Evolutionary conservation across 2,113 vertebrate genomes (phyloP), one percentile per base, ranked within the genome.

Genomic region (Typhlomys cinereus): DNA sequence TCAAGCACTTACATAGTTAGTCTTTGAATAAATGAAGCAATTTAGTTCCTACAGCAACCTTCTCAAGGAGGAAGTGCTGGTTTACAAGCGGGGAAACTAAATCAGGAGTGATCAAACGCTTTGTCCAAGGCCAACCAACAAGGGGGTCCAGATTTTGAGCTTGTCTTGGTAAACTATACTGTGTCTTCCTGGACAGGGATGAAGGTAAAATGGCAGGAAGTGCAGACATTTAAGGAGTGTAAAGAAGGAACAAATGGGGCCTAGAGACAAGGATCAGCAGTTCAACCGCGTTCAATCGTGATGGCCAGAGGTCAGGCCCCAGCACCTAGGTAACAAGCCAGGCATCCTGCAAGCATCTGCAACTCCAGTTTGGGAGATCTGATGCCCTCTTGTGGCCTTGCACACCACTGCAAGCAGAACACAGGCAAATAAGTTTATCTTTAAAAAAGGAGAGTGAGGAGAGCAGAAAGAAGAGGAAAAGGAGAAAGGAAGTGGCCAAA

Each of bases 131-230:
- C 73, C 36, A 48, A 48, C n/a, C 10, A 34, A 50, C 20, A 80
- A 76, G 31, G 36, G 83, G 5, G 3, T 21, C 34, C 4, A 74
- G 29, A 80, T 88, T 34, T 83, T 78, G 17, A 61, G 50, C 20
- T 83, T 44, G 59, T 81, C 67, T 71, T 79, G 41, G 31, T 71
- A 29, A 1, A n/a, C 6, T 21, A 73, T 59, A 82, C 23, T 36
- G 7, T 48, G 15, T 81, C 48, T 83, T 29, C 13, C 29, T 5
- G 15, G 66, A 41, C 5, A 64, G 29, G 13, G n/a, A 84, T 9
- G 4, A 87, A 89, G 50, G 66, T 39, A 39, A 29, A 91, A 89
- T 89, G 79, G 52, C 54, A 89, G 75, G 52, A 89, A 64, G 84
- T 39, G 29, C 8, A 92, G 14, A 88, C 27, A 80, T 59, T 80